These are phyloP conservation scores for Engraulis encrasicolus DNA, from an alignment of 2,113 vertebrate genomes.

Conservation along the genomic window DNA sequence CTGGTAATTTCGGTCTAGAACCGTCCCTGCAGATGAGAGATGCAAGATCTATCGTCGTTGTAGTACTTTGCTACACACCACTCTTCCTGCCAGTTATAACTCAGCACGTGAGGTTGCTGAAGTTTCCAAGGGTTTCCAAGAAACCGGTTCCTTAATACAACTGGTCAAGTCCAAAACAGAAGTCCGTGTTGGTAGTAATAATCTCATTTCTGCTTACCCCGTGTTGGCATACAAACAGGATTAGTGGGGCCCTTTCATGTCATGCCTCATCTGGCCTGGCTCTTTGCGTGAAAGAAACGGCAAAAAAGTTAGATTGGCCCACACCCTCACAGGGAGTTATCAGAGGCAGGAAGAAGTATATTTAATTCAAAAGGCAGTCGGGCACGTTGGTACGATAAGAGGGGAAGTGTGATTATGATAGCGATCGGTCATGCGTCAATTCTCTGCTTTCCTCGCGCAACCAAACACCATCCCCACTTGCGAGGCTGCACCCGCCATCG, in stretches of 20 bases:
- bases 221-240: not conserved
- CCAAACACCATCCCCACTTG: constrained; percentile 60
- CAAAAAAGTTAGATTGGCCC: not conserved
- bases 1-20: too few species aligned
- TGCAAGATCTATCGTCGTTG: too few species aligned
- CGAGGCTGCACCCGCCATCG: constrained; percentile 58
- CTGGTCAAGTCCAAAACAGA: not conserved
- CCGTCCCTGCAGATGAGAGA: too few species aligned
- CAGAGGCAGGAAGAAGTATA: constrained; percentile 66
- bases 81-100: not conserved
- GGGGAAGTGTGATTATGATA: constrained; percentile 81
- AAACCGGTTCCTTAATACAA: constrained; percentile 10
- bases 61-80: not conserved
- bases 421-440: constrained; percentile 71
- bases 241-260: not conserved
- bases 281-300: not conserved
- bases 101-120: too few species aligned
- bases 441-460: constrained; percentile 65
- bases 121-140: not conserved
- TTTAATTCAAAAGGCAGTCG: constrained; percentile 73
- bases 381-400: constrained; percentile 67
- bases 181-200: constrained; percentile 15
- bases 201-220: constrained; percentile 3
- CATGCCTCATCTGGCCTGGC: constrained; percentile 5
- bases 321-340: not conserved